phyloP scores from a whole-genome alignment of 2,888 invertebrate genomes.

The Meganola albula region DNA sequence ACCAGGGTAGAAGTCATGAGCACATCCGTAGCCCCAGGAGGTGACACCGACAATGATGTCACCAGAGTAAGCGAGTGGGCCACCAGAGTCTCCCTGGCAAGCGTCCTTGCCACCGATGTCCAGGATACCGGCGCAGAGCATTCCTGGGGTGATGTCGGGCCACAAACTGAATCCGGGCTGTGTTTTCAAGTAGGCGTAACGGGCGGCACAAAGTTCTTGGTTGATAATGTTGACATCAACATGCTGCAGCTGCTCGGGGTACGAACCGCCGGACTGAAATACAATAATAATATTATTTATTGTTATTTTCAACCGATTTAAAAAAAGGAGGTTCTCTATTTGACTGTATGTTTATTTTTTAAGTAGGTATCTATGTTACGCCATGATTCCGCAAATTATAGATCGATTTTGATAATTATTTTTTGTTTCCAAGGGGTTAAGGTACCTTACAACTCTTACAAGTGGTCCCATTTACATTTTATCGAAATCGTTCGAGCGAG shows the following conservation, averaged over 20 bases:
- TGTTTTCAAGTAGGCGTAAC: constrained; percentile 31
- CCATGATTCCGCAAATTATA: too few relatives aligned
- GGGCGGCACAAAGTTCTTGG: constrained; percentile 34
- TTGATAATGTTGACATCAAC: constrained; percentile 37
- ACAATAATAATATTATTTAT: constrained; percentile 8
- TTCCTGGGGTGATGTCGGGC: constrained; percentile 27
- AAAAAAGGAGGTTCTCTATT: too few relatives aligned
- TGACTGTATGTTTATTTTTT: too few relatives aligned
- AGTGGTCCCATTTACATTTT: too few relatives aligned
- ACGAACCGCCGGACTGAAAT: constrained; percentile 1
- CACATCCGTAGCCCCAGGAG: constrained; percentile 71
- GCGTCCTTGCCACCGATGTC: constrained; percentile 43
- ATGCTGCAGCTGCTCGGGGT: constrained; percentile 9
- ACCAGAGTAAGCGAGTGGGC: constrained; percentile 54
- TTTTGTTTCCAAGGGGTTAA: too few relatives aligned
- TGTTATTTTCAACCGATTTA: too few relatives aligned
- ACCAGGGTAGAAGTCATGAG: constrained; percentile 61
- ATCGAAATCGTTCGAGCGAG: too few relatives aligned
- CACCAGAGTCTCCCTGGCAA: constrained; percentile 74
- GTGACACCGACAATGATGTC: constrained; percentile 59
- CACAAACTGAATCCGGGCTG: constrained; percentile 18
- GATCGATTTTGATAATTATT: too few relatives aligned
- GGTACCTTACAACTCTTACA: too few relatives aligned
- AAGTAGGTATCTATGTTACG: too few relatives aligned
- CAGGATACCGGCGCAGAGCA: constrained; percentile 46